phyloP scores from a whole-genome alignment of 2,888 invertebrate genomes.

The Microplitis deprimator region DNA sequence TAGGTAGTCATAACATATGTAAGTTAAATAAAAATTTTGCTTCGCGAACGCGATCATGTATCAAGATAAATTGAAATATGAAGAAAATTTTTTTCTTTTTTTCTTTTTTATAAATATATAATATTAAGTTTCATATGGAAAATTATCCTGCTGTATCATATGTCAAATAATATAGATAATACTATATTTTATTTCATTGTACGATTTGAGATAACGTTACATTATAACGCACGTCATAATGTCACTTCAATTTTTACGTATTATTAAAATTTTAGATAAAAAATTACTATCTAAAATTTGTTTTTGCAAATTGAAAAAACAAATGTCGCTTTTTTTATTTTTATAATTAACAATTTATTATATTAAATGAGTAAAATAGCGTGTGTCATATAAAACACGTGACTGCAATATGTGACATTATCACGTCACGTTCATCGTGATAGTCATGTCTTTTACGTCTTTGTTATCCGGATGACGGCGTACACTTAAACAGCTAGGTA shows the following conservation, averaged over 20 bases:
- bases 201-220: background rate
- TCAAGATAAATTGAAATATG: background rate
- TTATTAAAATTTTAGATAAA: no score
- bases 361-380: no score
- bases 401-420: constrained; percentile 27
- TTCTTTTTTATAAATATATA: background rate
- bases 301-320: no score
- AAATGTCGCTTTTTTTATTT: no score
- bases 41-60: background rate
- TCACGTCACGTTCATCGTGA: constrained; percentile 15
- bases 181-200: background rate
- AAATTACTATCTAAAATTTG: no score
- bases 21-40: background rate
- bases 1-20: background rate
- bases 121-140: background rate
- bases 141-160: background rate
- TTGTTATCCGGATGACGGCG: constrained; percentile 34
- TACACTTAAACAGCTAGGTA: constrained; percentile 36
- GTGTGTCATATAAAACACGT: constrained; percentile 25
- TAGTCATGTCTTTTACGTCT: constrained; percentile 33
- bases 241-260: no score
- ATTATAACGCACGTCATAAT: background rate
- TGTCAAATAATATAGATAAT: background rate
- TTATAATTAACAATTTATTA: no score
- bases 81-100: background rate